Conservation (phyloP, 2,888 invertebrate species). For the Cabera pusaria region DNA sequence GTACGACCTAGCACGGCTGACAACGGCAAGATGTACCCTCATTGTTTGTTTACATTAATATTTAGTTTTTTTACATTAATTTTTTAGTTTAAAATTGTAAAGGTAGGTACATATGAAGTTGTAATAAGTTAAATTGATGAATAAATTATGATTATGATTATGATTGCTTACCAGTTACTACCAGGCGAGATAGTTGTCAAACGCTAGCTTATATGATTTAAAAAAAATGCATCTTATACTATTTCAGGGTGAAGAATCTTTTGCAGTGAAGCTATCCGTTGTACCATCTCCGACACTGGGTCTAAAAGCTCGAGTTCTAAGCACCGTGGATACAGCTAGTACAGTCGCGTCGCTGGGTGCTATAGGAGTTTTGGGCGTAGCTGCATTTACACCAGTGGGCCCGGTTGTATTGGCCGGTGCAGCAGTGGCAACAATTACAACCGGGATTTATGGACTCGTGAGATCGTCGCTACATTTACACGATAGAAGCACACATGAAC, state of each 20-base stretch:
- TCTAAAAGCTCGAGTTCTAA: slow-evolving; percentile 61
- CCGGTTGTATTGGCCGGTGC: slow-evolving; percentile 75
- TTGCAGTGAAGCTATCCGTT: slow-evolving; percentile 65
- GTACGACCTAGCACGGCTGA: too few species aligned
- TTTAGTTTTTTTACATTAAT: too few species aligned
- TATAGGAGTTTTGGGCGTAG: slow-evolving; percentile 76
- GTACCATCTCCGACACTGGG: slow-evolving; percentile 67
- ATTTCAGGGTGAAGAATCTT: slow-evolving; percentile 58
- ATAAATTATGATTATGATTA: too few species aligned
- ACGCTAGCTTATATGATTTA: not conserved
- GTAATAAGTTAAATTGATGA: too few species aligned
- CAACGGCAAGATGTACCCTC: too few species aligned
- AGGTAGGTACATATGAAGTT: too few species aligned
- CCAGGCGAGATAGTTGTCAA: too few species aligned
- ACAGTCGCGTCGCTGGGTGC: slow-evolving; percentile 71
- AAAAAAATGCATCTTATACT: not conserved
- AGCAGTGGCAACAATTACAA: slow-evolving; percentile 66
- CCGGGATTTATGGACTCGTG: slow-evolving; percentile 78
- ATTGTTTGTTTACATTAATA: too few species aligned
- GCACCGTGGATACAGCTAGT: slow-evolving; percentile 66
- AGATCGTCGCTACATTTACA: slow-evolving; percentile 72
- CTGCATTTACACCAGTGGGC: slow-evolving; percentile 76
- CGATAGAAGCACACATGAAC: slow-evolving; percentile 76
- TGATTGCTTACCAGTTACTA: too few species aligned
- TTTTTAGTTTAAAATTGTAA: too few species aligned